Evolutionary conservation across 2,888 invertebrate genomes (phyloP).

Genomic region (Drosophila histrio): DNA sequence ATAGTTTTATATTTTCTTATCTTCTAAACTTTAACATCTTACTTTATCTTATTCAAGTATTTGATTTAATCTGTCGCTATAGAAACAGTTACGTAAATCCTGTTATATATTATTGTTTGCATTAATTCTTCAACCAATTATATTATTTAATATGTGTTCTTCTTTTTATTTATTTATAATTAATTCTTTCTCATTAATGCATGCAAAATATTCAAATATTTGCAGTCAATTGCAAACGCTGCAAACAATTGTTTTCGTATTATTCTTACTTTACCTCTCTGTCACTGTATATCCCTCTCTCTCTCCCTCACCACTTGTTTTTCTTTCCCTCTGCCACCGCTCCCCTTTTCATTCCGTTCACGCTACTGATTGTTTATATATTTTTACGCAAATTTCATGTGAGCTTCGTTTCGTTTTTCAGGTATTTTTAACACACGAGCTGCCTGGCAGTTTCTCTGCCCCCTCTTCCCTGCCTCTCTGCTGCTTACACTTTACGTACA

Average conservation of each 20-base stretch:
- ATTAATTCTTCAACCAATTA: not conserved
- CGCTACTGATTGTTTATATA: constrained; percentile 51
- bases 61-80: not conserved
- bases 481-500: constrained; percentile 3
- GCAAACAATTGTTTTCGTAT: constrained; percentile 37
- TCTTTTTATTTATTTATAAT: not conserved
- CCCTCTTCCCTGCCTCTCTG: not conserved
- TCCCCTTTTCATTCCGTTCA: no score
- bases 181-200: not conserved
- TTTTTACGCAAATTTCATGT: constrained; percentile 54
- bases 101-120: not conserved
- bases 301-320: not conserved
- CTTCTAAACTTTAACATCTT: not conserved
- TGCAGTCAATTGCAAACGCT: constrained; percentile 21
- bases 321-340: not conserved
- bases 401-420: constrained; percentile 36
- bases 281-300: not conserved
- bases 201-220: constrained; percentile 29
- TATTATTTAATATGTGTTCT: not conserved
- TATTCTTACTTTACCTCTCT: constrained; percentile 4
- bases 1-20: no score
- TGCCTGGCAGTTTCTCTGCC: constrained; percentile 17
- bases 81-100: not conserved
- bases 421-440: constrained; percentile 71
- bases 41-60: not conserved